phyloP scores from a whole-genome alignment of 1,140 invertebrate species.

The Heterodera schachtii region DNA sequence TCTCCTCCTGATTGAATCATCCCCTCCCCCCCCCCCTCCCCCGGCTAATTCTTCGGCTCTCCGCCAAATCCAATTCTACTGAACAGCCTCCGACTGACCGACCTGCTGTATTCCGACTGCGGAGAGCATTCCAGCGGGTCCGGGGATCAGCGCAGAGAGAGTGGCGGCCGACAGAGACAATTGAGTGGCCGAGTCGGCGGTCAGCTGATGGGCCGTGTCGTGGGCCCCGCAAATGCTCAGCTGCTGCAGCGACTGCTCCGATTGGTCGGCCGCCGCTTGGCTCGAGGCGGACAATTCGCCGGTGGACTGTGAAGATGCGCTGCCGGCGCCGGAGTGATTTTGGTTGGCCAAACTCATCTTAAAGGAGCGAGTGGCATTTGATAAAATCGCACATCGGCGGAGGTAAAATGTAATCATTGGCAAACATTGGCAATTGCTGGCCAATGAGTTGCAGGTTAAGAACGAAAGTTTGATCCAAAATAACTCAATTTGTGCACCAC shows the following conservation, averaged over 20 bases:
- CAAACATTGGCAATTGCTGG: not conserved
- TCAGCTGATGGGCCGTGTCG: not conserved
- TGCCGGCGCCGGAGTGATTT: not conserved
- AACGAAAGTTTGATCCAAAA: not conserved
- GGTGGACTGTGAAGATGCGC: not conserved
- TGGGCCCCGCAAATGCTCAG: not conserved
- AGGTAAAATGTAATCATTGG: not conserved
- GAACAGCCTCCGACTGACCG: not conserved
- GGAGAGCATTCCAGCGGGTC: conserved; percentile 26
- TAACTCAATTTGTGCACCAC: conserved; percentile 7
- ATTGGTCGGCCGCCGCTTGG: not conserved
- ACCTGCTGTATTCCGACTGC: conserved; percentile 24
- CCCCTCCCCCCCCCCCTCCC: not conserved
- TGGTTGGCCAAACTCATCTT: not conserved
- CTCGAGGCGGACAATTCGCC: not conserved
- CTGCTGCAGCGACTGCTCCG: not conserved
- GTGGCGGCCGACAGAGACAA: conserved; percentile 21
- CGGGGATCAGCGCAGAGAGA: conserved; percentile 14
- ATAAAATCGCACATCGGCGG: not conserved
- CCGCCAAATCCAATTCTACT: conserved; percentile 2
- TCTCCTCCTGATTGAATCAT: conserved; percentile 28
- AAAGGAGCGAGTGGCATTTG: not conserved
- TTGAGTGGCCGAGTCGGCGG: not conserved
- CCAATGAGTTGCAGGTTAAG: not conserved
- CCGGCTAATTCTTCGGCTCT: not conserved